These are phyloP conservation scores for Calephelis perditalis DNA, from an alignment of 2,888 invertebrate genomes.

Conservation along the genomic window DNA sequence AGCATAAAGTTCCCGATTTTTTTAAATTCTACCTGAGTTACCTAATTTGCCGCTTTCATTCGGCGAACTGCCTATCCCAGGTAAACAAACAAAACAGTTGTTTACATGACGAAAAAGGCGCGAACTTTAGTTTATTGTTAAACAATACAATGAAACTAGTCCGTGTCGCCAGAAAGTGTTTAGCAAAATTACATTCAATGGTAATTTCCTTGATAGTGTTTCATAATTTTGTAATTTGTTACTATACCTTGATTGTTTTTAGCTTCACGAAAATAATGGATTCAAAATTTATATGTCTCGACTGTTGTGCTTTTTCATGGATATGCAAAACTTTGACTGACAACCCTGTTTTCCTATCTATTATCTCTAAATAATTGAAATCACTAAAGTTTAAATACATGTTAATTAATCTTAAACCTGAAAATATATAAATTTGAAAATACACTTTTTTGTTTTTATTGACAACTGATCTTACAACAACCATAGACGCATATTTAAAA, in stretches of 20 bases:
- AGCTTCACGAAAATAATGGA: neutral
- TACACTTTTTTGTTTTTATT: neutral
- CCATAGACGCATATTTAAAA: too few species aligned
- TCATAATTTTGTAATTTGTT: neutral
- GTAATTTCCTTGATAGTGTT: neutral
- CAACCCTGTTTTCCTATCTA: slow-evolving; percentile 2
- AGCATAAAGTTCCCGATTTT: slow-evolving; percentile 39
- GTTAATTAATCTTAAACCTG: too few species aligned
- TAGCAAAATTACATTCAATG: neutral
- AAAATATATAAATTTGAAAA: too few species aligned
- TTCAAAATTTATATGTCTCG: neutral
- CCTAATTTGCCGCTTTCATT: slow-evolving; percentile 36
- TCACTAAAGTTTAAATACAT: too few species aligned
- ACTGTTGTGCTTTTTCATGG: too few species aligned
- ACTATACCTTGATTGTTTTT: neutral
- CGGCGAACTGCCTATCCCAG: slow-evolving; percentile 41
- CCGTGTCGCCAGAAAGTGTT: neutral
- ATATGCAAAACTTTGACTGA: neutral
- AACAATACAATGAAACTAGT: slow-evolving; percentile 4
- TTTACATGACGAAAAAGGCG: slow-evolving; percentile 65
- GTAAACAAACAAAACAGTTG: slow-evolving; percentile 56
- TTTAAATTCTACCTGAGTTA: slow-evolving; percentile 42
- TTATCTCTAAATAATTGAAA: neutral
- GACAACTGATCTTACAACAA: neutral
- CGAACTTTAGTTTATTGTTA: slow-evolving; percentile 59